These are phyloP conservation scores for Leguminivora glycinivorella DNA, from an alignment of 1,140 invertebrate species.

Conservation along the genomic window DNA sequence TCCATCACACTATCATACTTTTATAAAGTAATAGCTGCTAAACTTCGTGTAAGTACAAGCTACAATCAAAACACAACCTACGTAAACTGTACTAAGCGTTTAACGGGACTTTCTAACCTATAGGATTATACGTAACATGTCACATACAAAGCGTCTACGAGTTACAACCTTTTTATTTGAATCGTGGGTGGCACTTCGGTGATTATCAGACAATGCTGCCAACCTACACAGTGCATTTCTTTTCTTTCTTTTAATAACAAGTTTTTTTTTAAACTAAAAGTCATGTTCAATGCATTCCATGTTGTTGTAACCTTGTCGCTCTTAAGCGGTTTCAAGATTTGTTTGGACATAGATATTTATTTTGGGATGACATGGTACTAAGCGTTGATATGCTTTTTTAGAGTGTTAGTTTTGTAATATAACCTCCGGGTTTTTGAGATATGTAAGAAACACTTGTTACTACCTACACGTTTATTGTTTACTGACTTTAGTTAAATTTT, in stretches of 20 bases:
- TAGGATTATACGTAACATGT: not conserved
- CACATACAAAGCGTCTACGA: not conserved
- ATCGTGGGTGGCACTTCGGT: conserved; percentile 8
- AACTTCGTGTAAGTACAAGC: not conserved
- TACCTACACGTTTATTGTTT: not conserved
- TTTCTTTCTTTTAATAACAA: conserved; percentile 27
- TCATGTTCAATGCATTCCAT: not conserved
- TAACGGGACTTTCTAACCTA: not conserved
- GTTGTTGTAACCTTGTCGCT: not conserved
- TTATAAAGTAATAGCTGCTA: not conserved
- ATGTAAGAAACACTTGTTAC: not conserved
- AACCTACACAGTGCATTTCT: conserved; percentile 23
- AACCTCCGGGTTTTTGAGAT: not conserved
- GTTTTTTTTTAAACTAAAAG: conserved; percentile 14
- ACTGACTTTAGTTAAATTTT: not conserved
- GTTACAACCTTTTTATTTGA: not conserved
- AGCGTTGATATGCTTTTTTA: not conserved
- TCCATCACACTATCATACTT: not conserved
- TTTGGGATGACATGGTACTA: not conserved
- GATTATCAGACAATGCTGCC: conserved; percentile 23
- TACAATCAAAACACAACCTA: not conserved
- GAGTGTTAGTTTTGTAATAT: conserved; percentile 6
- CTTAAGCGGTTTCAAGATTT: not conserved
- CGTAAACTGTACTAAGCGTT: conserved; percentile 5
- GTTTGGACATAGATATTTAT: not conserved